Conservation (phyloP, 2,888 invertebrate species). For the Pherbina coryleti region DNA sequence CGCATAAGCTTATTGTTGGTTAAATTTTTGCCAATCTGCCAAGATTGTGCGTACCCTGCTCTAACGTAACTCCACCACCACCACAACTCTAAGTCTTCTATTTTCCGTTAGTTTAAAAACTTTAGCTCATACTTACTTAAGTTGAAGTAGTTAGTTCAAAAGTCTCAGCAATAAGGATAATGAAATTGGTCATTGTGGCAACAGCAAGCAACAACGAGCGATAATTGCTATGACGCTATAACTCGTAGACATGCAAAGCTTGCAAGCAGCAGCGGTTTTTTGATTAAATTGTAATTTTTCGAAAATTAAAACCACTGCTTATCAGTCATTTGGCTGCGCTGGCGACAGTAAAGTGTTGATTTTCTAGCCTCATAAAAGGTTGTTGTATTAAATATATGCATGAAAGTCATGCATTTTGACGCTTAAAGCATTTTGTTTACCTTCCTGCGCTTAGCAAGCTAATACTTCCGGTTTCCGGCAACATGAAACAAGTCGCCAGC, state of each 20-base stretch:
- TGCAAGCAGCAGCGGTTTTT: too few relatives aligned
- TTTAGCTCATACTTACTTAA: too few relatives aligned
- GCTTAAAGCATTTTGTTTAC: slow-evolving; percentile 32
- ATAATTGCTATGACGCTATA: too few relatives aligned
- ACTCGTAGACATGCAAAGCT: too few relatives aligned
- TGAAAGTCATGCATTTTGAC: slow-evolving; percentile 24
- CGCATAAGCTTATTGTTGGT: slow-evolving; percentile 27
- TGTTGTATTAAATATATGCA: neutral
- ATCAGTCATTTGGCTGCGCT: neutral
- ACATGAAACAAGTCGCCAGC: slow-evolving; percentile 64
- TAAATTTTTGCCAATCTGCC: slow-evolving; percentile 5
- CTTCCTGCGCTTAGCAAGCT: slow-evolving; percentile 60
- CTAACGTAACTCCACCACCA: neutral
- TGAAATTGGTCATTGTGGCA: too few relatives aligned
- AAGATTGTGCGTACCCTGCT: neutral
- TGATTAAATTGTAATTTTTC: too few relatives aligned
- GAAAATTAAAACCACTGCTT: too few relatives aligned
- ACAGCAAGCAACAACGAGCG: too few relatives aligned
- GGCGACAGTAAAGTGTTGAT: neutral
- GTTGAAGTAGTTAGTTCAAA: neutral
- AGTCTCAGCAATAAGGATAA: neutral
- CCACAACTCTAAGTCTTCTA: too few relatives aligned
- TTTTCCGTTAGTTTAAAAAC: too few relatives aligned
- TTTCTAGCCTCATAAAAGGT: neutral
- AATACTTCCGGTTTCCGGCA: slow-evolving; percentile 64